Evolutionary conservation across 2,888 invertebrate species (phyloP), one percentile per base, ranked within the genome.

Genomic region (Nemoura dubitans): DNA sequence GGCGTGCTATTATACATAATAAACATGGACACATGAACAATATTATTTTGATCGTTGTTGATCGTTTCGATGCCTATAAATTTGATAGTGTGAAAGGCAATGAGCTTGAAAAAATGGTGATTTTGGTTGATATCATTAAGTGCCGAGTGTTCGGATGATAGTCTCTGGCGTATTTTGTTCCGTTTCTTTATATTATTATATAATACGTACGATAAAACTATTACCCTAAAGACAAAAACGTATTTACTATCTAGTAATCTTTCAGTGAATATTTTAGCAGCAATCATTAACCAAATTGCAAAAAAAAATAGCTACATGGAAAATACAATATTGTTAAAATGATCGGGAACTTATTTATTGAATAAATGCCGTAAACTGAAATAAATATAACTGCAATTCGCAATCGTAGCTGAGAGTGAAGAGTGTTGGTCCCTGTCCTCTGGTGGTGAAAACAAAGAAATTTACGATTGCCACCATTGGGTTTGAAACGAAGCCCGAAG

Each of bases 231-330:
- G 36, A 84, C 84, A 84, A 77, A 36, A 86, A 85, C 85, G 26
- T 85, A 83, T 83, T 43, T 86, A 86, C 76, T 83, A 83, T 83
- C 78, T 86, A 86, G 81, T 83, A 86, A 83, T 87, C 78, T 85
- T 87, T 82, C 83, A 87, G 77, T 88, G 85, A 87, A 87, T 85
- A 86, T 85, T 87, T 88, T 87, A 88, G 86, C 86, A 76, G 77
- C 77, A 76, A 77, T 87, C 77, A 85, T 86, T 87, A 88, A 87
- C 87, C 87, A 87, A 36, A 76, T 87, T 87, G 84, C 86, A 87
- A 87, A 81, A 87, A 87, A 85, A n/a, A n/a, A n/a, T n/a, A n/a
- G n/a, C n/a, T n/a, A n/a, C n/a, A n/a, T 43, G 25, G 43, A 83
- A 83, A 83, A 84, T 84, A 84, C 84, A 84, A 59, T 59, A 84